phyloP scores from a whole-genome alignment of 2,113 vertebrate genomes.

The Malurus cyaneus region DNA sequence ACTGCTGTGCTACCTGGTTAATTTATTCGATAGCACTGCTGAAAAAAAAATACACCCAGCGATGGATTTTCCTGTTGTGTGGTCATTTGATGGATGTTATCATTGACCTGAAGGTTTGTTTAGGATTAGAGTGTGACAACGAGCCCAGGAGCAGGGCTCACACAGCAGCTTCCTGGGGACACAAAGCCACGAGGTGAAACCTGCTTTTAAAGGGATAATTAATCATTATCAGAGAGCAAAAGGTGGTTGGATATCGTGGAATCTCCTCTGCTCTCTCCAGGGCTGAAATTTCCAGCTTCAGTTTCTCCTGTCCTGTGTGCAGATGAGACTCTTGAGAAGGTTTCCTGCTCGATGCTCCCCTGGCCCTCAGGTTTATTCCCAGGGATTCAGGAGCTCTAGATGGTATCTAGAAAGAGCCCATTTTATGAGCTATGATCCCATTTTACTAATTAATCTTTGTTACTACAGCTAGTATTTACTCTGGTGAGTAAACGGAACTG shows the following conservation, averaged over 20 bases:
- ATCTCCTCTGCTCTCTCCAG: not conserved
- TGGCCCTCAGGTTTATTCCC: not conserved
- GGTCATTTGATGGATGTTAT: constrained; percentile 22
- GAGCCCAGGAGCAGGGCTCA: not conserved
- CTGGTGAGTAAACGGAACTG: not conserved
- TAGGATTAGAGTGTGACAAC: not conserved
- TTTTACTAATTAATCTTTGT: not conserved
- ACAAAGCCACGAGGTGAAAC: not conserved
- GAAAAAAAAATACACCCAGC: not conserved
- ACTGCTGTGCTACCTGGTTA: not conserved
- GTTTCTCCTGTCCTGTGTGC: not conserved
- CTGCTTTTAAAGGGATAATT: not conserved
- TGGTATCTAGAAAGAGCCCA: not conserved
- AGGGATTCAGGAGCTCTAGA: not conserved
- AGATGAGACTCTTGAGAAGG: not conserved
- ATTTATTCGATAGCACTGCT: constrained; percentile 2
- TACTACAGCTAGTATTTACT: not conserved
- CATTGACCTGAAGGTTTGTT: not conserved
- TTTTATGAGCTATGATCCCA: not conserved
- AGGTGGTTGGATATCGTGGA: not conserved
- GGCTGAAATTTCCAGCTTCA: not conserved
- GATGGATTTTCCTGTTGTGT: constrained; percentile 5
- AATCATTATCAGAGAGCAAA: not conserved
- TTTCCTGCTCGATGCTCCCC: not conserved
- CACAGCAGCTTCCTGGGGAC: not conserved